Base-by-base conservation (phyloP, 2,888 invertebrate species). In the Cerceris ruficornis region DNA sequence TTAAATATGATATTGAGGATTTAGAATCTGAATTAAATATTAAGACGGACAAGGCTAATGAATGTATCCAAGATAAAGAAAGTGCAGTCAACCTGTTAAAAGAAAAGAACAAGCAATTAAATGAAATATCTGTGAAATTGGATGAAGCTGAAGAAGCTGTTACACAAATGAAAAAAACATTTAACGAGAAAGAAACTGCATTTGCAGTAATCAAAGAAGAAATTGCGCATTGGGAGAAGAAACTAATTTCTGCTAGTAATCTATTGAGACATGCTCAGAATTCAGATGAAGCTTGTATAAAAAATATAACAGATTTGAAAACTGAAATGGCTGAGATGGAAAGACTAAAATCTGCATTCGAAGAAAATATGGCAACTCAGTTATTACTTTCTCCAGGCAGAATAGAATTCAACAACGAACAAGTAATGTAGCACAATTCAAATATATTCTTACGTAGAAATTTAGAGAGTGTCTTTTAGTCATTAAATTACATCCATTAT, bases 151-250 rank as follows among this genome's bases (percentile, higher is more conserved):
- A 55, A 46, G 52, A 50, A 62, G 39, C 54, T 15, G 62, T 59
- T 49, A 11, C 49, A 0, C 17, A 72, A 69, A 50, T 15, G 49
- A 78, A 75, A 39, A 9, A 41, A 9, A 7, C 1, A 69, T 72
- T 17, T 58, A 66, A 14, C 97, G 97, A 13, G 2, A 41, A 42
- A 91, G 95, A 97, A 64, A 98, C 98, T 0, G 95, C 97, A 1
- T 98, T 97, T 91, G 98, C 98, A 67, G 98, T 98, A 92, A 96
- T 98, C 0, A 98, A 98, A 92, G 98, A 98, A 90, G 95, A 97
- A 76, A 97, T 98, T 0, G 95, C 97, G 0, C 98, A 98, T 93
- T 97, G 97, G 91, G 96, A 97, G 90, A 98, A 98, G 93, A 98
- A 98, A 92, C 92, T 98, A 15, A 96, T 97, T 86, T 95, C 96